Evolutionary conservation across 2,888 invertebrate genomes (phyloP), one percentile per base, ranked within the genome.

Genomic region (Pegoplata infirma): DNA sequence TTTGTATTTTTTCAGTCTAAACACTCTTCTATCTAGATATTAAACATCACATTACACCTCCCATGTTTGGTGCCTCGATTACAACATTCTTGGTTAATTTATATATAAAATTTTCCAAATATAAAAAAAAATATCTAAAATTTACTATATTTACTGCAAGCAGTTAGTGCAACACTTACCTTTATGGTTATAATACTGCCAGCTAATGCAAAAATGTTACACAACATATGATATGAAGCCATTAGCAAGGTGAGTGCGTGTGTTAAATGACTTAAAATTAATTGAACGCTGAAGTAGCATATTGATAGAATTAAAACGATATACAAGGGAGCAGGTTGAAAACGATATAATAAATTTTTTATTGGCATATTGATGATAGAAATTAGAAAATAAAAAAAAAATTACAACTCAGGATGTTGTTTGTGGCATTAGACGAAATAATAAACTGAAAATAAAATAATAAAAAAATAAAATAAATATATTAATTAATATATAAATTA

Each of bases 161-260:
- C n/a, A n/a, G n/a, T n/a, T n/a, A n/a, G n/a, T n/a, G n/a, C n/a
- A n/a, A n/a, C n/a, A 85, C 91, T 90, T 90, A 95, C 96, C 93
- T 95, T 94, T 81, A 95, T 93, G 19, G 95, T 94, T 56, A 94
- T 90, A 84, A 96, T 93, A 85, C 94, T 95, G 32, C 96, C 95
- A 47, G 92, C 90, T 68, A 98, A 92, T 8, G 97, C 96, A 68
- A 98, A 93, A 40, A 98, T 94, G 86, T 98, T 96, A 89, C 97
- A 98, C 63, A 98, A 92, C 92, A 97, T 96, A 90, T 98, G 97
- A 90, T 98, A 98, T 8, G 97, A 94, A 88, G 97, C 97, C 83
- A 97, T 95, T 56, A 98, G 93, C 10, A 98, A 92, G 0, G 98
- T 97, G 59, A 98, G 92, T 0, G 97, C 96, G 90, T 98, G 96